A percentile compares a stretch with the other conserved stretches of the same genome.
These are phyloP conservation scores for Archegozetes longisetosus DNA, from an alignment of 1,140 invertebrate genomes.

Conservation along the genomic window DNA sequence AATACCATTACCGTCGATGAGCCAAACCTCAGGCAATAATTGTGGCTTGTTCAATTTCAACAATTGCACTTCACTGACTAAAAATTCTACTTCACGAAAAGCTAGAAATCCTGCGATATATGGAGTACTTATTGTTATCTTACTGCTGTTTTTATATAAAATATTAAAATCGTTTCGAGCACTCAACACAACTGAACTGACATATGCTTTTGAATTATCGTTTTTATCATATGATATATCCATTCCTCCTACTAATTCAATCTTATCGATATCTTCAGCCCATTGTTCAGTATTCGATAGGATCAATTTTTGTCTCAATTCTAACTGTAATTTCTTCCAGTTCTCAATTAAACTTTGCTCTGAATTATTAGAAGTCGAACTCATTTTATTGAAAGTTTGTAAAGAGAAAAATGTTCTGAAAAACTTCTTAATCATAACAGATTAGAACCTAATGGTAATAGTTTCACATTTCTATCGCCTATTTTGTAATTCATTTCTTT, in stretches of 20 bases:
- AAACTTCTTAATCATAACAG: neutral
- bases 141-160: conserved; percentile 5
- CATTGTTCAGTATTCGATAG: neutral
- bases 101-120: conserved; percentile 32
- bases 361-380: neutral
- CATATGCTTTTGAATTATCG: neutral
- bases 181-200: neutral
- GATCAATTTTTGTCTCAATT: neutral
- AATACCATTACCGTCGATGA: conserved; percentile 32
- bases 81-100: conserved; percentile 28
- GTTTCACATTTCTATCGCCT: neutral
- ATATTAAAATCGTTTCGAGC: neutral
- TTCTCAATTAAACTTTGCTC: neutral
- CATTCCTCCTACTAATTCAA: neutral
- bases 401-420: too few relatives aligned
- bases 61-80: conserved; percentile 23
- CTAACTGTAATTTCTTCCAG: neutral
- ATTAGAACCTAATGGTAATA: neutral
- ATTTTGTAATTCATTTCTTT: neutral
- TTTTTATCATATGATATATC: neutral
- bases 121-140: conserved; percentile 20
- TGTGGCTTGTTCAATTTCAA: conserved; percentile 24
- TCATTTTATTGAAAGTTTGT: neutral
- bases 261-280: neutral
- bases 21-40: conserved; percentile 26